These are phyloP conservation scores for Calliphora vicina DNA, from an alignment of 1,140 invertebrate genomes.

Conservation along the genomic window DNA sequence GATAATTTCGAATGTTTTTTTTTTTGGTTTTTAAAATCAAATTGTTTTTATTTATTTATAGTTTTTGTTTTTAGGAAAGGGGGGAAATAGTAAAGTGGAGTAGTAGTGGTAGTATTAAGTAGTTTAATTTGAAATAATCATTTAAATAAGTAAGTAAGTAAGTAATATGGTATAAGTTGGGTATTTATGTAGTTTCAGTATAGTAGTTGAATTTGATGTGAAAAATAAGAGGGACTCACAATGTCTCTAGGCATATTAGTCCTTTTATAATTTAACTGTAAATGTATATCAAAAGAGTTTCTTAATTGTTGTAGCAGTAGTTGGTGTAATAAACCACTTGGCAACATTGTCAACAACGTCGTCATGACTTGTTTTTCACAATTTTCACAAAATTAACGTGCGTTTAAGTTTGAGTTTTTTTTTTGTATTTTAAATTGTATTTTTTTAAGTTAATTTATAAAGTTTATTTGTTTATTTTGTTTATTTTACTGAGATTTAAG, in stretches of 20 bases:
- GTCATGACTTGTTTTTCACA: not conserved
- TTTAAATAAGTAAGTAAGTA: not conserved
- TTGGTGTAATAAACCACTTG: conserved; percentile 1
- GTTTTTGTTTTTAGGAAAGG: not conserved
- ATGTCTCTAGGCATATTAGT: conserved; percentile 29
- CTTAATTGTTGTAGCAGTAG: not conserved
- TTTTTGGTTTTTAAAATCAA: not conserved
- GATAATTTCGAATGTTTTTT: not conserved
- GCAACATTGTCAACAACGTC: not conserved
- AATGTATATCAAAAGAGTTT: conserved; percentile 30
- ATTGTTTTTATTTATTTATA: not conserved
- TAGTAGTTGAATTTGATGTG: not conserved
- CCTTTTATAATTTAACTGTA: conserved; percentile 32
- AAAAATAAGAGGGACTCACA: conserved; percentile 13
- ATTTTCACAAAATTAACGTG: not conserved
- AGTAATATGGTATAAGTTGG: not conserved
- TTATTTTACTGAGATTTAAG: not conserved
- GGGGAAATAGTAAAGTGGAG: no score
- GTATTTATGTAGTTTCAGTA: not conserved
- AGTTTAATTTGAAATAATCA: no score
- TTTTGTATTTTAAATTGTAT: not conserved
- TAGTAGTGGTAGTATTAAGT: no score
- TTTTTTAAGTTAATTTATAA: not conserved
- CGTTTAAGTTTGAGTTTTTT: no score
- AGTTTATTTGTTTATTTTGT: not conserved